A percentile compares a stretch with the other conserved stretches of the same genome.
phyloP scores from a whole-genome alignment of 1,140 invertebrate species.

The Diabrotica virgifera region DNA sequence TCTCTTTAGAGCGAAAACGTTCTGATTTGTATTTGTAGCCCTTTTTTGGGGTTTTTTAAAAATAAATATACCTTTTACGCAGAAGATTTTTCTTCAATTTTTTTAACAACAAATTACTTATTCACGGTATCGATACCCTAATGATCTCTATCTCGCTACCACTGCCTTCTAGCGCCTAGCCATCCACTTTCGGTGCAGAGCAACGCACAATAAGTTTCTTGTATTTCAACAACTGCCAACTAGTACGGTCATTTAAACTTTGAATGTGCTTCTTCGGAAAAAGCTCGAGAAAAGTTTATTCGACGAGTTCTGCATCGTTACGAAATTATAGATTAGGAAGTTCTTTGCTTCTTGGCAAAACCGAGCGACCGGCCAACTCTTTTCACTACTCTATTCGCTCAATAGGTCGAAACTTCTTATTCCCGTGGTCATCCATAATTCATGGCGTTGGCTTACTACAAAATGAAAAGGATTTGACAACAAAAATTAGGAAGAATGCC shows the following conservation, averaged over 20 bases:
- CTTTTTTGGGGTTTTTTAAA: too few relatives aligned
- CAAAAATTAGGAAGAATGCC: too few relatives aligned
- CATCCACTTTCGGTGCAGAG: constrained; percentile 26
- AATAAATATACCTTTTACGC: too few relatives aligned
- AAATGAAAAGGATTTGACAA: neutral
- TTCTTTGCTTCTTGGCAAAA: neutral
- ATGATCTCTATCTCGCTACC: constrained; percentile 17
- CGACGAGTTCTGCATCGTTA: constrained; percentile 4
- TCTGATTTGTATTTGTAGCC: too few relatives aligned
- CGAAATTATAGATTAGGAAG: neutral
- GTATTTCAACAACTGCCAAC: constrained; percentile 24
- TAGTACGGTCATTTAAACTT: constrained; percentile 16
- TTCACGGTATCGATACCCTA: too few relatives aligned
- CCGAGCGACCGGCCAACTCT: neutral
- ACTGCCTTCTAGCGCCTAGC: constrained; percentile 33
- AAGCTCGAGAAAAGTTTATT: constrained; percentile 1
- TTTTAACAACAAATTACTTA: too few relatives aligned
- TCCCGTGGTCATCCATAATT: neutral
- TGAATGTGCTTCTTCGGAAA: constrained; percentile 4
- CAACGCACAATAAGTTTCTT: constrained; percentile 34
- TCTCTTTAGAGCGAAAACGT: too few relatives aligned
- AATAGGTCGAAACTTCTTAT: neutral
- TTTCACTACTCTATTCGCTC: neutral
- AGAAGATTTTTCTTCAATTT: too few relatives aligned
- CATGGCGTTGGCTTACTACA: neutral